Percentiles rank a stretch among this genome's conserved stretches.
Evolutionary conservation across 2,888 invertebrate genomes (phyloP).

Genomic region (Dasysyrphus tricinctus): DNA sequence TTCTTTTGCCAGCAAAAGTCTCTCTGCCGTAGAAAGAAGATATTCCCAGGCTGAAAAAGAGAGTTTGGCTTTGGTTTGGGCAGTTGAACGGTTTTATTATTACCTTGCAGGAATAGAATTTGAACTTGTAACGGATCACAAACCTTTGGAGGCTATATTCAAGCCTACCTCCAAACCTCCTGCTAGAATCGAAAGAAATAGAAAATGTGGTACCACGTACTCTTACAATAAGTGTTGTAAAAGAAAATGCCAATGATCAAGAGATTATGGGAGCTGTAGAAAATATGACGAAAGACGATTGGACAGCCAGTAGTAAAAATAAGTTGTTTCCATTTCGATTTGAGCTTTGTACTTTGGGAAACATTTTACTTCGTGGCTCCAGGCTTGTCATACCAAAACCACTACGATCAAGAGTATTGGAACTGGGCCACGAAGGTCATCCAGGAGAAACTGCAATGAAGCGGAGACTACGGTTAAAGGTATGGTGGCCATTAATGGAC

Average conservation of each 20-base stretch:
- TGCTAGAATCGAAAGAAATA: too few relatives aligned
- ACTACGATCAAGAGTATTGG: conserved; percentile 5
- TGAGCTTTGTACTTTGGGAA: too few relatives aligned
- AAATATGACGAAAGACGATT: neutral
- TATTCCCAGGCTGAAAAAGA: neutral
- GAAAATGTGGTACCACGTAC: neutral
- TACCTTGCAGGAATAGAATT: too few relatives aligned
- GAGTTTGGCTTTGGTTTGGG: conserved; percentile 10
- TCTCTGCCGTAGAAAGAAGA: neutral
- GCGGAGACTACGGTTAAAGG: too few relatives aligned
- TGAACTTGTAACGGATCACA: too few relatives aligned
- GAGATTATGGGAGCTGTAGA: conserved; percentile 1
- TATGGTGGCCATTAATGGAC: too few relatives aligned
- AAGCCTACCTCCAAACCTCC: too few relatives aligned
- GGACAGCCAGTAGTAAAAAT: conserved; percentile 7
- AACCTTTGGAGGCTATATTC: too few relatives aligned
- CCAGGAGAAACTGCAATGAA: too few relatives aligned
- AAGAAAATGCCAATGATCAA: neutral
- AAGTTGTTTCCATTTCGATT: conserved; percentile 20
- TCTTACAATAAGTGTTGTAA: neutral
- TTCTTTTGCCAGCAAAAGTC: too few relatives aligned
- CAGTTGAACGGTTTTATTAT: too few relatives aligned
- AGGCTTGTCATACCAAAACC: conserved; percentile 11
- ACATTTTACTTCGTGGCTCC: conserved; percentile 11
- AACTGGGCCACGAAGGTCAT: neutral